Base-by-base conservation (phyloP, 2,888 invertebrate species). In the Caenorhabditis uteleia region DNA sequence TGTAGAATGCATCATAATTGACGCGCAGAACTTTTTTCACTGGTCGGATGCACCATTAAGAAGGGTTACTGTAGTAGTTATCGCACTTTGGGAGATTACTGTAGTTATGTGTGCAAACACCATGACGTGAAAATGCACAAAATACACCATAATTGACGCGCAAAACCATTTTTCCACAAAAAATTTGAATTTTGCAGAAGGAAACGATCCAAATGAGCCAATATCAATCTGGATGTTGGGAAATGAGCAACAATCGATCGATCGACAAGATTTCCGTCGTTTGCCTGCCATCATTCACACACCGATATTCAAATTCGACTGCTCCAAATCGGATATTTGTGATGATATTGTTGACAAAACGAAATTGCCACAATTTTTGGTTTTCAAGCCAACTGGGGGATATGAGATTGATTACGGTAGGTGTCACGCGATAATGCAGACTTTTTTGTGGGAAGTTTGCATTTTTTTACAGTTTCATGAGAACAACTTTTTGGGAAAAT, bases 361-460 rank as follows among this genome's bases (percentile, higher is more conserved):
- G 40, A 86, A 86, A 70, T 84, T 79, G 73, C 91, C 91, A 0
- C 86, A 88, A 16, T 91, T 91, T 88, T 89, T 88, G 14, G 86
- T 91, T 6, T 86, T 92, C 70, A 91, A 91, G 83, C 84, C 85
- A 1, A 89, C 89, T 21, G 91, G 91, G 3, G 90, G 89, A 0
- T 89, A 90, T 84, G 91, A 92, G 80, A 85, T 89, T 14, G 88
- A 89, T 83, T 89, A 89, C 82, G 90, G 90, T 76, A 84, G 65
- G n/a, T n/a, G n/a, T n/a, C n/a, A n/a, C n/a, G n/a, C n/a, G n/a
- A n/a, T n/a, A n/a, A n/a, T n/a, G n/a, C n/a, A n/a, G n/a, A 36
- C 36, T 20, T 36, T 36, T 36, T 36, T 14, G 36, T 36, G 36
- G 16, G 20, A 36, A 36, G 36, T 36, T 36, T 36, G 36, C 36